Evolutionary conservation across 2,888 invertebrate species (phyloP).

Genomic region (Pachydiplax longipennis): DNA sequence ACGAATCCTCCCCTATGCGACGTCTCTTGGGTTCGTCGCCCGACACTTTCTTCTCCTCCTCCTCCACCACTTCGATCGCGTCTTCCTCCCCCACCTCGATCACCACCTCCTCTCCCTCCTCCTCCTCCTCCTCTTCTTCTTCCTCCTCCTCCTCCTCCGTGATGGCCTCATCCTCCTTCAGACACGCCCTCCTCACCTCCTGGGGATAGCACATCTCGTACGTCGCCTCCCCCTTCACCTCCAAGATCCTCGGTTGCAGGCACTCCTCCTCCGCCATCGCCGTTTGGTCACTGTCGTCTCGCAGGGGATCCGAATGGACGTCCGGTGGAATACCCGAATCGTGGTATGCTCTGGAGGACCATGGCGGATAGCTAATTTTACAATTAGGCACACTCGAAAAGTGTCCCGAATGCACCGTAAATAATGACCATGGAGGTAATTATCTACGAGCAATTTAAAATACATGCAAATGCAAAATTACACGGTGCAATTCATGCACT

Average conservation of each 20-base stretch:
- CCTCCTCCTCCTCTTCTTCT: too few species aligned
- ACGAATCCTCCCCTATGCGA: background rate
- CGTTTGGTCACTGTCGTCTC: background rate
- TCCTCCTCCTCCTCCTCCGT: background rate
- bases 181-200: slow-evolving; percentile 4
- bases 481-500: too few species aligned
- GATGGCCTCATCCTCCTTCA: background rate
- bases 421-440: too few species aligned
- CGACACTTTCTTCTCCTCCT: background rate
- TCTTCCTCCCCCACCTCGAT: too few species aligned
- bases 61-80: background rate
- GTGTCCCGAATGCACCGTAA: too few species aligned
- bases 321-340: slow-evolving; percentile 53
- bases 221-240: background rate
- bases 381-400: too few species aligned
- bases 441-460: too few species aligned
- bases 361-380: too few species aligned
- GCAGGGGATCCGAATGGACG: background rate
- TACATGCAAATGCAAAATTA: too few species aligned
- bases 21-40: background rate
- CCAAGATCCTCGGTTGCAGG: background rate
- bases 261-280: background rate
- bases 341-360: too few species aligned
- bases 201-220: background rate
- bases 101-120: background rate